Percentiles rank a stretch among this genome's conserved stretches.
phyloP scores from a whole-genome alignment of 2,113 vertebrate genomes.

The Tetrao urogallus region DNA sequence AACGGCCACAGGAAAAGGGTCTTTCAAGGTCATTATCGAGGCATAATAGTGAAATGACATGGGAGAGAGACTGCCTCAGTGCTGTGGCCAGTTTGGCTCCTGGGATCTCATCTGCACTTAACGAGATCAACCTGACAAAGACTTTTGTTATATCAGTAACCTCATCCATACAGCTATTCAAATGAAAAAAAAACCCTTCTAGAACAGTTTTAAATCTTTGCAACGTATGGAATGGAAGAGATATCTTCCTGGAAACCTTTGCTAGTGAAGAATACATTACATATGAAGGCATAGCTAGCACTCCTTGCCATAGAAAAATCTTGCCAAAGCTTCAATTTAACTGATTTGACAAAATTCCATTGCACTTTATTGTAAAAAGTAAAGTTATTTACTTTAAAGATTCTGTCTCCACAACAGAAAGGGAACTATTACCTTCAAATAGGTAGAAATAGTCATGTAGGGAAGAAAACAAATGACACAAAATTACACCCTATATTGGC shows the following conservation, averaged over 20 bases:
- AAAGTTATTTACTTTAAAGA: not conserved
- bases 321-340: not conserved
- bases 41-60: not conserved
- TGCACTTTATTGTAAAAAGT: not conserved
- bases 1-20: not conserved
- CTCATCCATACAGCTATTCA: not conserved
- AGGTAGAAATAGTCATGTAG: not conserved
- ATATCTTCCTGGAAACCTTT: not conserved
- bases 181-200: not conserved
- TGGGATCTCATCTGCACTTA: not conserved
- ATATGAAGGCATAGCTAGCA: not conserved
- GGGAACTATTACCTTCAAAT: not conserved
- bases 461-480: not conserved
- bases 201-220: not conserved
- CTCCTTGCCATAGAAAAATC: not conserved
- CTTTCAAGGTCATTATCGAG: constrained; percentile 16
- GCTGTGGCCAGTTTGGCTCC: not conserved
- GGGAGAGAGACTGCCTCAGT: not conserved
- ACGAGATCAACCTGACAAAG: not conserved
- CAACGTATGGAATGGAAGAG: not conserved
- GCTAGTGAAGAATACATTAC: not conserved
- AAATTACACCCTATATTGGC: not conserved
- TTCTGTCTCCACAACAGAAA: not conserved
- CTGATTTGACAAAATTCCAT: not conserved
- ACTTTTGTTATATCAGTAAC: not conserved